Evolutionary conservation across 2,888 invertebrate species (phyloP).

Genomic region (Dolomedes plantarius): DNA sequence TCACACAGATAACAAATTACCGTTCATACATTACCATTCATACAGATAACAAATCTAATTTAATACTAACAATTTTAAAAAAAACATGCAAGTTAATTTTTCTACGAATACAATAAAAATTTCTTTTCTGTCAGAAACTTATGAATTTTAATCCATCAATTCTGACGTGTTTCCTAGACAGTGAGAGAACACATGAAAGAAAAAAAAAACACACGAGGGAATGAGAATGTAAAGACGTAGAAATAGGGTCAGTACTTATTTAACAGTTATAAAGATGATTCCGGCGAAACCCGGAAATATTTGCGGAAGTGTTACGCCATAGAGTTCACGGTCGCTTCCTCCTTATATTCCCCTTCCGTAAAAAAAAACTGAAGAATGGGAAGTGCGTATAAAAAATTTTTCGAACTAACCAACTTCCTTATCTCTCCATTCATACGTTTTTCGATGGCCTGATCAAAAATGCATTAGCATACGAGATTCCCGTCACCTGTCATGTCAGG

Average conservation of each 20-base stretch:
- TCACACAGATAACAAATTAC: too few relatives aligned
- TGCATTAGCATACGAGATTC: background rate
- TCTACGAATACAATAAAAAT: too few relatives aligned
- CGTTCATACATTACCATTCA: too few relatives aligned
- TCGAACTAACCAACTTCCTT: background rate
- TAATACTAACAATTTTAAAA: too few relatives aligned
- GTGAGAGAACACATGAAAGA: too few relatives aligned
- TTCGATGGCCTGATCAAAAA: background rate
- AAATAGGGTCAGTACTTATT: background rate
- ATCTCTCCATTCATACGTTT: background rate
- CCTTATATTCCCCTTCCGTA: background rate
- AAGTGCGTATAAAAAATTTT: background rate
- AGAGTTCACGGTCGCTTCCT: constrained; percentile 15
- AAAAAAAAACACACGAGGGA: too few relatives aligned
- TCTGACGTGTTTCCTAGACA: too few relatives aligned
- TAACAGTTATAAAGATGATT: background rate
- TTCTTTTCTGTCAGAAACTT: too few relatives aligned
- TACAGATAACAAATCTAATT: too few relatives aligned
- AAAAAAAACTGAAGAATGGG: background rate
- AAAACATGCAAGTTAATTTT: too few relatives aligned
- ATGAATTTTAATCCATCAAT: too few relatives aligned
- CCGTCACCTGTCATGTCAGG: background rate
- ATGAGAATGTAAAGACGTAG: background rate
- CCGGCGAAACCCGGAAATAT: background rate
- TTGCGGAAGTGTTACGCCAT: constrained; percentile 1